Evolutionary conservation across 2,113 vertebrate genomes (phyloP).

Genomic region (Leucopsar rothschildi): DNA sequence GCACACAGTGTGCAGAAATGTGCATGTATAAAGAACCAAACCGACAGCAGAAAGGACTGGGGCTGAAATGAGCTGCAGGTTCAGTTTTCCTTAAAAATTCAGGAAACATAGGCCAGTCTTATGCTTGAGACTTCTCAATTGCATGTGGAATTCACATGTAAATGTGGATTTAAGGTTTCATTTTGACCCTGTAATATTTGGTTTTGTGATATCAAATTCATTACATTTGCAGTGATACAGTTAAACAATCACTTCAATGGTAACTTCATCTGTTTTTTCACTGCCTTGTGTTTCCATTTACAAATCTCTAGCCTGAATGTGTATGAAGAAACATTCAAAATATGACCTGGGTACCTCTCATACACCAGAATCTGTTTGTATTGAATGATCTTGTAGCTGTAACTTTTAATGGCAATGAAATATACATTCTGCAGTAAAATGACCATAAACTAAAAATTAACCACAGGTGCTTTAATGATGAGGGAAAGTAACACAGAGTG

Average conservation of each 20-base stretch:
- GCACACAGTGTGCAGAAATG: not conserved
- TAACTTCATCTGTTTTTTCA: not conserved
- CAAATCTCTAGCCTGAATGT: not conserved
- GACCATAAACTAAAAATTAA: not conserved
- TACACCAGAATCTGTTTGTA: not conserved
- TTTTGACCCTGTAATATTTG: not conserved
- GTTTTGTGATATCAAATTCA: not conserved
- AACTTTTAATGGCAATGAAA: not conserved
- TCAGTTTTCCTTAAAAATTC: not conserved
- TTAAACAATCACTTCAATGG: not conserved
- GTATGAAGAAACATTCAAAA: not conserved
- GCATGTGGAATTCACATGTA: not conserved
- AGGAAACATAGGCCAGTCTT: not conserved
- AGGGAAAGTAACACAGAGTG: not conserved
- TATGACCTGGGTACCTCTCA: not conserved
- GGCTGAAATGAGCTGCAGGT: not conserved
- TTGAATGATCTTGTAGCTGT: not conserved
- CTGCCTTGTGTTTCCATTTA: not conserved
- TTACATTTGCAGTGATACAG: not conserved
- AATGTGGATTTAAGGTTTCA: not conserved
- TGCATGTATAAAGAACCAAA: not conserved
- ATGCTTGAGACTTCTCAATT: not conserved
- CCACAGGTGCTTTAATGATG: not conserved
- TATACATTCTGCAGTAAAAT: not conserved
- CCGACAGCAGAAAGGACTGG: not conserved